These are phyloP conservation scores for Drosophila mayaguana DNA, from an alignment of 2,888 invertebrate genomes.

Conservation along the genomic window DNA sequence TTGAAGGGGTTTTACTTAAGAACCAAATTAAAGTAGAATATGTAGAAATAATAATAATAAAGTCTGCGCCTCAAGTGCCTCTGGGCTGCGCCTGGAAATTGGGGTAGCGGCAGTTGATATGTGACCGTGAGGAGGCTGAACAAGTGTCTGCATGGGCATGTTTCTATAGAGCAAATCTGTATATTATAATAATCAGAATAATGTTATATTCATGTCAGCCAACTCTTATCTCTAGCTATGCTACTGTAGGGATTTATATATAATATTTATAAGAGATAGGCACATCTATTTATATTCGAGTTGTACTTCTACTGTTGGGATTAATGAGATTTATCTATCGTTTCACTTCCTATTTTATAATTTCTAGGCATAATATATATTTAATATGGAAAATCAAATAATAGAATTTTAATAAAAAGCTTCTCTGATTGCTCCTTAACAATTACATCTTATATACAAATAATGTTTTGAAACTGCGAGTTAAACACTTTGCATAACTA, in stretches of 20 bases:
- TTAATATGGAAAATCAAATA: not conserved
- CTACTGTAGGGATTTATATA: not conserved
- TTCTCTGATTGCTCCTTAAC: not conserved
- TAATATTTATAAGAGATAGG: no score
- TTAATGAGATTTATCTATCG: not conserved
- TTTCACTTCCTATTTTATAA: not conserved
- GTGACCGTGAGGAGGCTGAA: slow-evolving; percentile 27
- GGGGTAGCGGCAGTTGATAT: slow-evolving; percentile 65
- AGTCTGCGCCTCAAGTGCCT: slow-evolving; percentile 39
- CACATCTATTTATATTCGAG: not conserved
- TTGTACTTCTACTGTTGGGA: not conserved
- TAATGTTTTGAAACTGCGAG: no score
- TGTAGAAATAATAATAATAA: slow-evolving; percentile 50
- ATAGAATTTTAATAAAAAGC: not conserved
- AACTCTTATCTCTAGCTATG: not conserved
- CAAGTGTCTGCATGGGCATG: slow-evolving; percentile 10
- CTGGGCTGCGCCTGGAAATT: slow-evolving; percentile 46
- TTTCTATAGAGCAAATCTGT: not conserved
- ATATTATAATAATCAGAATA: not conserved
- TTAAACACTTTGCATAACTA: no score
- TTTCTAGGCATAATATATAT: not conserved
- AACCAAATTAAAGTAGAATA: slow-evolving; percentile 37
- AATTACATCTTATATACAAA: no score
- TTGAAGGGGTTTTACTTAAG: slow-evolving; percentile 21
- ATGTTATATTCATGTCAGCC: not conserved